Conservation (phyloP, 2,113 vertebrate genomes). For the Hippocampus abdominalis region DNA sequence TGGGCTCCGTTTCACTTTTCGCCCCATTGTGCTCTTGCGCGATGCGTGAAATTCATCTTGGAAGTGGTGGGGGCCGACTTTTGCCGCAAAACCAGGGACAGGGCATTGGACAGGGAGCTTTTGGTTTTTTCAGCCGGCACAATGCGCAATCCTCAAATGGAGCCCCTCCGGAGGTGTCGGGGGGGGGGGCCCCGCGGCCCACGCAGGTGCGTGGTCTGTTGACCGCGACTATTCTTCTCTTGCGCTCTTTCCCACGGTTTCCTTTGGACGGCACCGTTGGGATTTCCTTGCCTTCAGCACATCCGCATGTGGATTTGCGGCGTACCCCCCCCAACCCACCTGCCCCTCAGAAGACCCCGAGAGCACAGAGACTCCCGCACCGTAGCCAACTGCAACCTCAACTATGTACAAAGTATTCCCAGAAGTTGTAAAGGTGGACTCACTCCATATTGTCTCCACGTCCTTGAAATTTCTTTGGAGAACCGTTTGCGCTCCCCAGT, state of each 20-base stretch:
- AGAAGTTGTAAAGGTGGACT: background rate
- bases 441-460: no score
- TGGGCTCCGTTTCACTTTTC: constrained; percentile 16
- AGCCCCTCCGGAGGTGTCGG: constrained; percentile 10
- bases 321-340: constrained; percentile 1
- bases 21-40: background rate
- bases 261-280: constrained; percentile 27
- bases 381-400: background rate
- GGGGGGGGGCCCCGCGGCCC: constrained; percentile 13
- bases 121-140: constrained; percentile 6
- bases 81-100: no score
- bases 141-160: background rate
- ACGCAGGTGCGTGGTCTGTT: constrained; percentile 45
- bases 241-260: constrained; percentile 55
- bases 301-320: constrained; percentile 30
- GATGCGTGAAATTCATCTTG: background rate
- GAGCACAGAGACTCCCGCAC: constrained; percentile 19
- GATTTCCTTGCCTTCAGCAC: constrained; percentile 55
- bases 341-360: background rate
- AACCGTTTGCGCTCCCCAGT: no score
- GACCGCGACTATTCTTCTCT: constrained; percentile 22
- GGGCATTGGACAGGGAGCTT: background rate
- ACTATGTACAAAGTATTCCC: background rate
- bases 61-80: background rate
- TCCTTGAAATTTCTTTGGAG: no score